phyloP scores from a whole-genome alignment of 2,888 invertebrate species.

The Strigamia maritima region DNA sequence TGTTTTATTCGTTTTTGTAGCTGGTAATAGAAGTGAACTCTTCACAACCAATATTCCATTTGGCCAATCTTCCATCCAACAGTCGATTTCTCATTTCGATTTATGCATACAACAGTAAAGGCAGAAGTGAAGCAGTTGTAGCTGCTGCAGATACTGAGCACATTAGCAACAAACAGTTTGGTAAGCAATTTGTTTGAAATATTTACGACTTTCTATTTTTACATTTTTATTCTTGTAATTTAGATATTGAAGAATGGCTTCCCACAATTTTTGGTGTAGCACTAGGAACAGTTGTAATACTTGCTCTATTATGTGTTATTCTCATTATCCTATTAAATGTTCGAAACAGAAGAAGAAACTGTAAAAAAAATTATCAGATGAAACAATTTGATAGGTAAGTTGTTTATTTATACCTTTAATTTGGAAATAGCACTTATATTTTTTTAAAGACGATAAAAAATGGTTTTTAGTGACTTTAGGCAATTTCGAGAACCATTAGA shows the following conservation, averaged over 20 bases:
- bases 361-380: slow-evolving; percentile 7
- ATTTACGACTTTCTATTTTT: not conserved
- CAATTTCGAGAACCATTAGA: not conserved
- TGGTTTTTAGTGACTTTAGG: not conserved
- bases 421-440: not conserved
- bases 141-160: slow-evolving; percentile 9
- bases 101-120: slow-evolving; percentile 76
- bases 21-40: slow-evolving; percentile 63
- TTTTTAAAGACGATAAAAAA: not conserved
- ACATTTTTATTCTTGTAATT: not conserved
- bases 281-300: not conserved
- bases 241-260: slow-evolving; percentile 12
- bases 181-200: not conserved
- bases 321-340: not conserved
- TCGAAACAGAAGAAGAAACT: not conserved
- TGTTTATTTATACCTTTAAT: too few species aligned
- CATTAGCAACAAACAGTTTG: not conserved
- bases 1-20: not conserved
- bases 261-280: not conserved
- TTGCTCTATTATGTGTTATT: not conserved
- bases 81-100: slow-evolving; percentile 72
- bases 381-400: slow-evolving; percentile 8
- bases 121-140: slow-evolving; percentile 73
- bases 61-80: slow-evolving; percentile 68
- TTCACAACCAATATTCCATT: slow-evolving; percentile 69